These are phyloP conservation scores for Burhinus oedicnemus DNA, from an alignment of 2,113 vertebrate species.

Conservation along the genomic window DNA sequence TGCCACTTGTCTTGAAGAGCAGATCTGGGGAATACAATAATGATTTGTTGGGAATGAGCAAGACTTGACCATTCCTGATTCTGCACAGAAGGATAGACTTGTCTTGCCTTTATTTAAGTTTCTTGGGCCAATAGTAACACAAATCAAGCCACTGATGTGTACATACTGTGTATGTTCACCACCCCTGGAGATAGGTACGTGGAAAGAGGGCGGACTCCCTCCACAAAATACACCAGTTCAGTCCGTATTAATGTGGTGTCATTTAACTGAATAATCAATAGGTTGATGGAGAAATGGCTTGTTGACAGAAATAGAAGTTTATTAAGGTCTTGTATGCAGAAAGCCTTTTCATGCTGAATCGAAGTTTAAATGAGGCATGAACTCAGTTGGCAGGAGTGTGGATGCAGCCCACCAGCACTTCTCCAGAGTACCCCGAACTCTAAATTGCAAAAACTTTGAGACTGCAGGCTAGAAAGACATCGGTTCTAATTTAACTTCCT, in stretches of 20 bases:
- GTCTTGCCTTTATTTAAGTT: not conserved
- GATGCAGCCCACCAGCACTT: not conserved
- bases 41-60: not conserved
- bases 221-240: not conserved
- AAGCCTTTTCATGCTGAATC: not conserved
- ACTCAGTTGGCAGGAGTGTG: not conserved
- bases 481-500: not conserved
- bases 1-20: not conserved
- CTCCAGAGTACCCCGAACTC: not conserved
- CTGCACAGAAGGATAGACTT: not conserved
- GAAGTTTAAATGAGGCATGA: rapidly evolving
- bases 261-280: not conserved
- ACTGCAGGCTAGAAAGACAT: not conserved
- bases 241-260: not conserved
- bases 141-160: not conserved
- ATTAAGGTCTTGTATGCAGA: not conserved
- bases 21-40: not conserved
- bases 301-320: rapidly evolving
- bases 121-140: not conserved
- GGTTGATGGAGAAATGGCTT: not conserved
- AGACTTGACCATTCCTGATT: not conserved
- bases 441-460: not conserved
- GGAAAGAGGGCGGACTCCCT: not conserved
- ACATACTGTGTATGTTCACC: rapidly evolving
- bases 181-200: rapidly evolving